Conservation (phyloP, 2,888 invertebrate species). For the Hemaris fuciformis region DNA sequence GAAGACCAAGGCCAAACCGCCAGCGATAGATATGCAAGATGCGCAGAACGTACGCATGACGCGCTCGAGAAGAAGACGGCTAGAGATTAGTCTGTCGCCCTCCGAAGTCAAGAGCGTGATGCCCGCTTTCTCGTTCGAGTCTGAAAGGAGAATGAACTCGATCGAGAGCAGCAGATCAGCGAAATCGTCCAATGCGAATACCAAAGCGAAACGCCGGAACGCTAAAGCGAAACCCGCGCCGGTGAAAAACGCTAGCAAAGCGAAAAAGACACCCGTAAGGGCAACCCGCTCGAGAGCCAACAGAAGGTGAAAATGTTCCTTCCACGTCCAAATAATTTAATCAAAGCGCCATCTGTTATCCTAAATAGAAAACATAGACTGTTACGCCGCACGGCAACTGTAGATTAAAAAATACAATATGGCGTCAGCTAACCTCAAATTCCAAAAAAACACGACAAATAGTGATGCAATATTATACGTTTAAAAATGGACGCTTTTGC, state of each 20-base stretch:
- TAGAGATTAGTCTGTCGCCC: slow-evolving; percentile 66
- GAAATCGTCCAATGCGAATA: slow-evolving; percentile 24
- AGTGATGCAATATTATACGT: slow-evolving; percentile 51
- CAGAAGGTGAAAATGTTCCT: slow-evolving; percentile 55
- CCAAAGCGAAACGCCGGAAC: slow-evolving; percentile 32
- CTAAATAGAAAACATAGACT: slow-evolving; percentile 39
- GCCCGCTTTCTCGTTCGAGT: slow-evolving; percentile 63
- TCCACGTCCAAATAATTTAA: slow-evolving; percentile 16
- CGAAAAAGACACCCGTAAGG: slow-evolving; percentile 50
- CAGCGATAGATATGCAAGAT: slow-evolving; percentile 38
- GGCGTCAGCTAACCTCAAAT: slow-evolving; percentile 50
- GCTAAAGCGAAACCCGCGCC: slow-evolving; percentile 36
- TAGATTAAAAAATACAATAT: slow-evolving; percentile 30
- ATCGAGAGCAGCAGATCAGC: slow-evolving; percentile 53
- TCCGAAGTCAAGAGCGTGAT: slow-evolving; percentile 55
- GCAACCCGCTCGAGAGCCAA: slow-evolving; percentile 49
- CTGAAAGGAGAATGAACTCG: slow-evolving; percentile 56
- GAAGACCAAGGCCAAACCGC: slow-evolving; percentile 35
- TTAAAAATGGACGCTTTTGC: slow-evolving; percentile 32
- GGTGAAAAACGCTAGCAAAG: slow-evolving; percentile 39
- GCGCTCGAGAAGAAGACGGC: slow-evolving; percentile 55
- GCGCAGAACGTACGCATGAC: slow-evolving; percentile 58
- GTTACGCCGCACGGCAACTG: slow-evolving; percentile 40
- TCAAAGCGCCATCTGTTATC: slow-evolving; percentile 34
- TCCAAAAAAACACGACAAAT: slow-evolving; percentile 50